phyloP scores from a whole-genome alignment of 2,797 vertebrate genomes.

The Sebastes oblongus region DNA sequence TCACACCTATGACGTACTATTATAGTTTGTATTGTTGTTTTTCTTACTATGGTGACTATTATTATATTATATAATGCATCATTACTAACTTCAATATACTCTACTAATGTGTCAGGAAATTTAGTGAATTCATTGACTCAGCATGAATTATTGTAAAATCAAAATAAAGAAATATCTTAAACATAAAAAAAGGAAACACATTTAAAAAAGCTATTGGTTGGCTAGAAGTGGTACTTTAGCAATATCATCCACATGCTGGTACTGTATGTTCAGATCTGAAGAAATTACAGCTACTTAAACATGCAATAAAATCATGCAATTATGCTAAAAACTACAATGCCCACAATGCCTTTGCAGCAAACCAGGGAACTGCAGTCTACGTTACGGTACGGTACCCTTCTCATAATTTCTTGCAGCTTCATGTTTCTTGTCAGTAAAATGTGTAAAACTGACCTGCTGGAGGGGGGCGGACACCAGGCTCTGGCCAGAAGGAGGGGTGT shows the following conservation, averaged over 20 bases:
- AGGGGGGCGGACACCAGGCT: conserved; percentile 81
- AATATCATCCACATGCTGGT: neutral
- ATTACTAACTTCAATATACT: neutral
- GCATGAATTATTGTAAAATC: neutral
- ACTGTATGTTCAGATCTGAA: neutral
- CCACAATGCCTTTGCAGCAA: neutral
- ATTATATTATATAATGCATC: neutral
- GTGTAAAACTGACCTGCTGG: conserved; percentile 74
- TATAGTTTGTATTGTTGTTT: neutral
- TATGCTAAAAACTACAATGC: neutral
- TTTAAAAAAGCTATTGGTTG: neutral
- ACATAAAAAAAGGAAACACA: neutral
- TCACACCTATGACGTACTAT: neutral
- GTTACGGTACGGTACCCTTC: neutral
- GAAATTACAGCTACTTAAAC: neutral
- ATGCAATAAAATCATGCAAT: neutral
- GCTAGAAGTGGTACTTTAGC: neutral
- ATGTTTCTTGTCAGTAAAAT: neutral
- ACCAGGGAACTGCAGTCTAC: neutral
- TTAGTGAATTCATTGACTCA: neutral
- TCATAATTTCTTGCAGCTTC: neutral
- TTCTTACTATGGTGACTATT: neutral
- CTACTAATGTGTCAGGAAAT: neutral
- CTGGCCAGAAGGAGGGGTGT: conserved; percentile 55
- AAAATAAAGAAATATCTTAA: too few species aligned